A percentile compares a stretch with the other conserved stretches of the same genome.
Evolutionary conservation across 2,797 vertebrate genomes (phyloP).

Genomic region (Hyperoplus immaculatus): DNA sequence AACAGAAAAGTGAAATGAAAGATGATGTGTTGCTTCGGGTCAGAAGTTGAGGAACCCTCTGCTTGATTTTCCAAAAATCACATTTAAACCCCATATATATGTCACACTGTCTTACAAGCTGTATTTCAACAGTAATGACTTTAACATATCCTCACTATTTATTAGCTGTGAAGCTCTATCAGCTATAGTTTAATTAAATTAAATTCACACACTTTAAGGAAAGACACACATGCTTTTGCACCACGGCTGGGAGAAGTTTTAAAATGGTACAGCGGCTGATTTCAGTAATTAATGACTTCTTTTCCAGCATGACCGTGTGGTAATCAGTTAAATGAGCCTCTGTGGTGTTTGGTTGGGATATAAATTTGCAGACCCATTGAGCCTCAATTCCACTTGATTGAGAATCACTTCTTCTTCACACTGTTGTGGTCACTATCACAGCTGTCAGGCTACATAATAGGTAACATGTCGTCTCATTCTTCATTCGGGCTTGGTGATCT

Average conservation of each 20-base stretch:
- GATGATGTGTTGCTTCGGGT: slow-evolving; percentile 13
- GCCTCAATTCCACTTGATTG: slow-evolving; percentile 29
- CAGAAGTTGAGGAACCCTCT: slow-evolving; percentile 7
- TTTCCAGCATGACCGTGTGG: slow-evolving; percentile 30
- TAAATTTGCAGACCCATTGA: slow-evolving; percentile 13
- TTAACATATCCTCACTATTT: slow-evolving; percentile 25
- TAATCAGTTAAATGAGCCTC: slow-evolving; percentile 46
- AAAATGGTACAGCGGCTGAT: slow-evolving; percentile 23
- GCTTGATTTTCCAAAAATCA: slow-evolving; percentile 24
- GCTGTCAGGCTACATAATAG: slow-evolving; percentile 30
- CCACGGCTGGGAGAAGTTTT: not conserved
- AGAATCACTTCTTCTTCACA: slow-evolving; percentile 16
- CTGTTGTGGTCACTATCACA: not conserved
- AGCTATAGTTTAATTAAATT: slow-evolving; percentile 30
- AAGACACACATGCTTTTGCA: slow-evolving; percentile 23
- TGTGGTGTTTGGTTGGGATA: slow-evolving; percentile 27
- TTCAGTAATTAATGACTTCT: slow-evolving; percentile 29
- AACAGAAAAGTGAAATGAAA: slow-evolving; percentile 18
- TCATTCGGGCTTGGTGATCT: not conserved
- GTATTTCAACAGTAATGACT: slow-evolving; percentile 29
- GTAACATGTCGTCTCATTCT: slow-evolving; percentile 20
- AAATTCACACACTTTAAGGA: slow-evolving; percentile 13
- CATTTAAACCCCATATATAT: not conserved
- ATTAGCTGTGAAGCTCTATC: slow-evolving; percentile 31
- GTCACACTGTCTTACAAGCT: slow-evolving; percentile 17